These are phyloP conservation scores for Parapristionchus giblindavisi DNA, from an alignment of 2,888 invertebrate genomes.

Conservation along the genomic window DNA sequence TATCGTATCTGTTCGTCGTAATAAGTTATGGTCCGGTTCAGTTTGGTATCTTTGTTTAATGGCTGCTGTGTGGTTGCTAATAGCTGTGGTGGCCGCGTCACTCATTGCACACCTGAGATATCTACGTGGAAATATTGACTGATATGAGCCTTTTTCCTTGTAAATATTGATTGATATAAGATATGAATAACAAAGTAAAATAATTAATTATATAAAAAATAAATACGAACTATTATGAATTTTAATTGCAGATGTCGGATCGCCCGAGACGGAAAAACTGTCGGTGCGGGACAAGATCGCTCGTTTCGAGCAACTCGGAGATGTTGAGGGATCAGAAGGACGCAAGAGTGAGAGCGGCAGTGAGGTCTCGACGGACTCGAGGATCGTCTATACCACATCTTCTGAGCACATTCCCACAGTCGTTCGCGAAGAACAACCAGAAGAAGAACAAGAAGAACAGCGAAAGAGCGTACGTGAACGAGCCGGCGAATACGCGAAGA, in stretches of 20 bases:
- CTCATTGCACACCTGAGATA: no score
- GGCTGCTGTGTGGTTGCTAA: no score
- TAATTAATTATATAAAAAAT: neutral
- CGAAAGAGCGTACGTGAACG: conserved; percentile 4
- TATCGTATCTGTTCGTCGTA: no score
- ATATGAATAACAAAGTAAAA: neutral
- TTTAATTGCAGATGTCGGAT: conserved; percentile 18
- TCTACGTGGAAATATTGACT: no score
- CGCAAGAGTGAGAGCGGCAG: conserved; percentile 12
- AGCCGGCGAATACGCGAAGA: conserved; percentile 25
- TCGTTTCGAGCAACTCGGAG: conserved; percentile 50
- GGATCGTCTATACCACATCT: conserved; percentile 11
- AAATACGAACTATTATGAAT: neutral
- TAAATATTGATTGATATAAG: no score
- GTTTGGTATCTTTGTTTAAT: no score
- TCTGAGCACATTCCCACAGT: neutral
- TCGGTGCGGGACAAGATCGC: conserved; percentile 58
- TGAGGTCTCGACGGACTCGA: conserved; percentile 29
- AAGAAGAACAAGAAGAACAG: neutral
- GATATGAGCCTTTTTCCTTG: no score
- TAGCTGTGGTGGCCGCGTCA: no score
- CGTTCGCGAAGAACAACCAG: conserved; percentile 4
- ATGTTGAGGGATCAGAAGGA: conserved; percentile 31
- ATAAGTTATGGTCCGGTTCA: no score
- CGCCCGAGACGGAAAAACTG: conserved; percentile 7